Evolutionary conservation across 1,140 invertebrate species (phyloP).

Genomic region (Saccostrea echinata): DNA sequence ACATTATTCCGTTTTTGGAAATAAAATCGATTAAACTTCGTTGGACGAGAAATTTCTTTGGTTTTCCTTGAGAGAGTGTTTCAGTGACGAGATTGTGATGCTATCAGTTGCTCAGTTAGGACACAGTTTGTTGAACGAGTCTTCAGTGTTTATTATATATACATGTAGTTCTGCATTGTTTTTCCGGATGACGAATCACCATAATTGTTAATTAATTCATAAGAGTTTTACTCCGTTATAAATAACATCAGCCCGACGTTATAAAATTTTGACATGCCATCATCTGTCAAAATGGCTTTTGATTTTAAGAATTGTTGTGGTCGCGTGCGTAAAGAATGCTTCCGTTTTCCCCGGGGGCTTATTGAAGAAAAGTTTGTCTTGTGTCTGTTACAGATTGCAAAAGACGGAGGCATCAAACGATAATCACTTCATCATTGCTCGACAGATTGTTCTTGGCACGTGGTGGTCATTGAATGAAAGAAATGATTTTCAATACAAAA

Average conservation of each 20-base stretch:
- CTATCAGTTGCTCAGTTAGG: background rate
- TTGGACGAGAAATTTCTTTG: no score
- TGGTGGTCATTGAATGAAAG: background rate
- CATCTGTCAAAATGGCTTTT: constrained; percentile 24
- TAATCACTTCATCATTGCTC: constrained; percentile 7
- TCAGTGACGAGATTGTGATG: no score
- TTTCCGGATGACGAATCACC: constrained; percentile 2
- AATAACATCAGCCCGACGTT: constrained; percentile 6
- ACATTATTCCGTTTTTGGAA: background rate
- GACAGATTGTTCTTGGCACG: background rate
- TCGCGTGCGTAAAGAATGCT: constrained; percentile 19
- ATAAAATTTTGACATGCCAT: constrained; percentile 19
- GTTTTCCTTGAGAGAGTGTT: no score
- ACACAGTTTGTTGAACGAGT: background rate
- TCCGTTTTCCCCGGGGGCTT: background rate
- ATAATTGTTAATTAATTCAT: constrained; percentile 18
- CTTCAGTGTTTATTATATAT: background rate
- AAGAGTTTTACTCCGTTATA: background rate
- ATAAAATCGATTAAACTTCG: no score
- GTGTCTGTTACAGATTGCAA: background rate
- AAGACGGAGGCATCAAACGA: background rate
- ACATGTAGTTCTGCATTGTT: background rate
- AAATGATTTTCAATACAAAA: background rate
- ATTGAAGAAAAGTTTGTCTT: background rate
- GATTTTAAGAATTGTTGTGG: constrained; percentile 34